These are phyloP conservation scores for Sericinus montela DNA, from an alignment of 2,888 invertebrate species.

Conservation along the genomic window DNA sequence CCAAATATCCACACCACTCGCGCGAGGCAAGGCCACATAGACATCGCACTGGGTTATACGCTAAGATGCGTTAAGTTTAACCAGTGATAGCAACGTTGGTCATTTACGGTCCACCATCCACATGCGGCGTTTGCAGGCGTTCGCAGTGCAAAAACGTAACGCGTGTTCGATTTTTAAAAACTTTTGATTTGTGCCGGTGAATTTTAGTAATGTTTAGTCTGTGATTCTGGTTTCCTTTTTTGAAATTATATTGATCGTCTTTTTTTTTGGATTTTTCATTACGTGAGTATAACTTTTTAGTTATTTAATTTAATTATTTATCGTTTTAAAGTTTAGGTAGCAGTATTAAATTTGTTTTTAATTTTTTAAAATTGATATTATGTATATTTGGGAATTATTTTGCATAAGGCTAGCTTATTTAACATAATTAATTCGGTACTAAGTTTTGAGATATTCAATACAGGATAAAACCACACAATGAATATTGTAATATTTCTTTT, in stretches of 20 bases:
- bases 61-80: constrained; percentile 17
- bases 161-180: constrained; percentile 13
- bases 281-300: constrained; percentile 1
- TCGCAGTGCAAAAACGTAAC: constrained; percentile 4
- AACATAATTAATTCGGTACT: no score
- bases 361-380: no score
- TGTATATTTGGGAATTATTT: no score
- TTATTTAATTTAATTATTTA: no score
- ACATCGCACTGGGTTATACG: constrained; percentile 1
- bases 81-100: constrained; percentile 14
- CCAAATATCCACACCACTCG: constrained; percentile 2
- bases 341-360: no score
- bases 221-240: background rate
- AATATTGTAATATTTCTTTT: no score
- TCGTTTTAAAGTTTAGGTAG: no score
- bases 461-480: no score
- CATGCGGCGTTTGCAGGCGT: constrained; percentile 11
- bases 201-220: background rate
- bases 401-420: no score
- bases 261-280: constrained; percentile 9
- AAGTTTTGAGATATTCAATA: no score
- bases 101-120: constrained; percentile 16
- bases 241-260: background rate
- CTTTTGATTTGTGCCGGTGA: background rate
- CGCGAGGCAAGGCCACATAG: constrained; percentile 8